A percentile compares a stretch with the other conserved stretches of the same genome.
Evolutionary conservation across 2,888 invertebrate species (phyloP).

Genomic region (Epirrhoe tristata): DNA sequence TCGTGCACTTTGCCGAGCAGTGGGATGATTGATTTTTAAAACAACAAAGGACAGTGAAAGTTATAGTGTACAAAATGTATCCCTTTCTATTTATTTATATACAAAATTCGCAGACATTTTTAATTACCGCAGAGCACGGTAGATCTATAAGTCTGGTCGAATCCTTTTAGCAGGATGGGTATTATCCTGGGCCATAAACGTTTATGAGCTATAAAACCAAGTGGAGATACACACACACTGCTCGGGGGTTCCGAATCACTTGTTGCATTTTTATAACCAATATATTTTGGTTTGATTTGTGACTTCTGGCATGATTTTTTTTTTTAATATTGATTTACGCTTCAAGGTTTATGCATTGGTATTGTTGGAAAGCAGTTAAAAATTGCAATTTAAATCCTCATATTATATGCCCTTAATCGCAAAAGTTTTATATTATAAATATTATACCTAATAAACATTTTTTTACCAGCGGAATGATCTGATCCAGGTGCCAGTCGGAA

Average conservation of each 20-base stretch:
- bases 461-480: background rate
- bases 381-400: background rate
- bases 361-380: background rate
- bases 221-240: slow-evolving; percentile 75
- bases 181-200: slow-evolving; percentile 81
- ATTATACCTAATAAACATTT: background rate
- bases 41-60: background rate
- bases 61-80: background rate
- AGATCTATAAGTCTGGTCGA: slow-evolving; percentile 61
- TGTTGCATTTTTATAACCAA: slow-evolving; percentile 85
- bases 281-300: slow-evolving; percentile 84
- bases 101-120: slow-evolving; percentile 63
- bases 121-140: slow-evolving; percentile 64
- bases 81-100: slow-evolving; percentile 34
- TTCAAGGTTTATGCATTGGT: background rate
- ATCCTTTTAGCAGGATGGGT: slow-evolving; percentile 83
- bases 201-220: slow-evolving; percentile 82
- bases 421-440: too few species aligned
- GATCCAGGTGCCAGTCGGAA: background rate
- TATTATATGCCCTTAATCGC: background rate
- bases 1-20: too few species aligned
- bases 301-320: slow-evolving; percentile 73
- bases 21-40: too few species aligned
- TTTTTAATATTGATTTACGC: slow-evolving; percentile 48
- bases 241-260: slow-evolving; percentile 77